phyloP scores from a whole-genome alignment of 1,140 invertebrate genomes.

The Heliconius congener region DNA sequence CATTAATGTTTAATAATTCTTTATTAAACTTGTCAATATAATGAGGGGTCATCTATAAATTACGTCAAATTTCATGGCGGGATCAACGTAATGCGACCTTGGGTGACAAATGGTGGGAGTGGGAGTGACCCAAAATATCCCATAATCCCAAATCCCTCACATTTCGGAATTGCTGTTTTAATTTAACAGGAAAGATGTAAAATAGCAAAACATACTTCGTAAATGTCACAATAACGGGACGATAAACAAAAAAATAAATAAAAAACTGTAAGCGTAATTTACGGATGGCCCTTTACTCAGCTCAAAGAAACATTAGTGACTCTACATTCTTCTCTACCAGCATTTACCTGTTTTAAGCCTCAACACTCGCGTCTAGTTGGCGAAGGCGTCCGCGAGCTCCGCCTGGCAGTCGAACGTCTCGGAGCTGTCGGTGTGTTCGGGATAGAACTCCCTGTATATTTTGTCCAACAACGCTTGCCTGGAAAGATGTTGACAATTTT shows the following conservation, averaged over 20 bases:
- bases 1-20: neutral
- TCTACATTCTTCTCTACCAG: conserved; percentile 5
- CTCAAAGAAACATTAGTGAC: too few species aligned
- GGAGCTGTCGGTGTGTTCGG: conserved; percentile 73
- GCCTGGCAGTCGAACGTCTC: conserved; percentile 70
- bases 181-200: too few species aligned
- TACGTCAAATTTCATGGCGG: neutral
- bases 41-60: neutral
- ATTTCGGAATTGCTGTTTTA: too few species aligned
- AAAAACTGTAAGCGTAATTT: too few species aligned
- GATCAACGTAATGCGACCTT: neutral
- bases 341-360: conserved; percentile 35
- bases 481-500: conserved; percentile 31
- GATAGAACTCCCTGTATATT: conserved; percentile 77
- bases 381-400: conserved; percentile 63
- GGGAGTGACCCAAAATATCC: neutral
- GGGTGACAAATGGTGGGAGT: too few species aligned
- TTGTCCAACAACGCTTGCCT: conserved; percentile 74
- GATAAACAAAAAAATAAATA: too few species aligned
- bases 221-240: too few species aligned
- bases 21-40: too few species aligned
- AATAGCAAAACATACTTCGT: too few species aligned
- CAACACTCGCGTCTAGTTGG: conserved; percentile 50
- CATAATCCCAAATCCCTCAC: too few species aligned
- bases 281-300: too few species aligned